Conservation (phyloP, 2,113 vertebrate genomes). For the Macaca mulatta region DNA sequence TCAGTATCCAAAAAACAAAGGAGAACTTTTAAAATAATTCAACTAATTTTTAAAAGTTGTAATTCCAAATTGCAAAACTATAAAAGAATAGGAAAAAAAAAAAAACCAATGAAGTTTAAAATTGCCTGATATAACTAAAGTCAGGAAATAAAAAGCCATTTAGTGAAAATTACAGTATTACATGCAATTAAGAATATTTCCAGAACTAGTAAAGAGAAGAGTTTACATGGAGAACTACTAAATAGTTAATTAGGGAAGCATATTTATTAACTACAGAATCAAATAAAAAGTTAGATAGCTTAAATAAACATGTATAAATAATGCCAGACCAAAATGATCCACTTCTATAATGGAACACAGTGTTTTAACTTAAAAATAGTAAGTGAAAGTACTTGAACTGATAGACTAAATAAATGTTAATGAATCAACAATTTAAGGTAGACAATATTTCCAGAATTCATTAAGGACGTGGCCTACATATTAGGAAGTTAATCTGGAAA, state of each 20-base stretch:
- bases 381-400: not conserved
- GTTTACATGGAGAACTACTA: not conserved
- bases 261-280: slow-evolving; percentile 18
- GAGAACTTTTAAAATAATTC: not conserved
- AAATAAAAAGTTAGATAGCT: slow-evolving; percentile 14
- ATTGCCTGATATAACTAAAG: not conserved
- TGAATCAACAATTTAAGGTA: not conserved
- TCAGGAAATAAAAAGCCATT: not conserved
- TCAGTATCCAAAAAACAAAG: not conserved
- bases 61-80: not conserved
- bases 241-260: not conserved
- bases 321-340: not conserved
- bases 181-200: not conserved
- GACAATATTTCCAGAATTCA: not conserved
- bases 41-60: slow-evolving; percentile 1
- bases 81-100: not conserved
- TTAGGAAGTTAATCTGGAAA: not conserved
- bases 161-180: not conserved
- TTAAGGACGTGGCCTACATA: not conserved
- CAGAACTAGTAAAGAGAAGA: not conserved
- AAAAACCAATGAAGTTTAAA: not conserved
- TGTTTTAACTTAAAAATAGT: slow-evolving; percentile 27
- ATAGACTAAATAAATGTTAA: slow-evolving; percentile 20
- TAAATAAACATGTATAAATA: slow-evolving; percentile 7
- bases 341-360: not conserved